A percentile compares a stretch with the other conserved stretches of the same genome.
phyloP scores from a whole-genome alignment of 1,140 invertebrate species.

The Oryctes rhinoceros region DNA sequence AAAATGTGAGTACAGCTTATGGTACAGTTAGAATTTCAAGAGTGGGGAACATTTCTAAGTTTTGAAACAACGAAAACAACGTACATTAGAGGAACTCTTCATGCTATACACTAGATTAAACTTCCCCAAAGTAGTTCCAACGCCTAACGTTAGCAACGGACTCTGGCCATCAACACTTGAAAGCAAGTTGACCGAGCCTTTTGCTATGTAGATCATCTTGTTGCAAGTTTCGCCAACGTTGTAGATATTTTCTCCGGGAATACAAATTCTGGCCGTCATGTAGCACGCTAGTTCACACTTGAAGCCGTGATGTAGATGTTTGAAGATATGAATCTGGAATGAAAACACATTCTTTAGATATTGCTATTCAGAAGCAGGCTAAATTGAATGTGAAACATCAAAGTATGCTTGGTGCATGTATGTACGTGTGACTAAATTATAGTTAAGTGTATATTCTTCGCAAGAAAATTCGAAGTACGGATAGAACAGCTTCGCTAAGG shows the following conservation, averaged over 20 bases:
- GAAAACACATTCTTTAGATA: neutral
- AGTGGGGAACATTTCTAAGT: too few species aligned
- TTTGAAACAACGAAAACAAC: neutral
- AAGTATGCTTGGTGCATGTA: too few species aligned
- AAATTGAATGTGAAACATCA: too few species aligned
- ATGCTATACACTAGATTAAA: slow-evolving; percentile 37
- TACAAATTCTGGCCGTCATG: slow-evolving; percentile 26
- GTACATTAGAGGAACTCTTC: slow-evolving; percentile 26
- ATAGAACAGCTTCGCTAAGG: too few species aligned
- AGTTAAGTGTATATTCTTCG: too few species aligned
- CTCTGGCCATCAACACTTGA: slow-evolving; percentile 36
- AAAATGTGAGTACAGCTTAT: too few species aligned
- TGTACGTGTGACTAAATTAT: too few species aligned
- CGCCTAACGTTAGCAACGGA: slow-evolving; percentile 26
- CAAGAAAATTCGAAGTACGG: too few species aligned
- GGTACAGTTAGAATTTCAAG: too few species aligned
- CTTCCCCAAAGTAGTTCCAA: slow-evolving; percentile 19
- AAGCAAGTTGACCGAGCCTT: slow-evolving; percentile 28
- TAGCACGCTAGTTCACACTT: neutral
- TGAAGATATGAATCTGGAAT: slow-evolving; percentile 16
- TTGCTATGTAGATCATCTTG: slow-evolving; percentile 15
- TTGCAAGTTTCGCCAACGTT: neutral
- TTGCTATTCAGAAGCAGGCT: too few species aligned
- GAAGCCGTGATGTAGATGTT: slow-evolving; percentile 16
- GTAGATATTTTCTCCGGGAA: slow-evolving; percentile 28